Base-by-base conservation (phyloP, 2,888 invertebrate species). In the Iphiclides podalirius region DNA sequence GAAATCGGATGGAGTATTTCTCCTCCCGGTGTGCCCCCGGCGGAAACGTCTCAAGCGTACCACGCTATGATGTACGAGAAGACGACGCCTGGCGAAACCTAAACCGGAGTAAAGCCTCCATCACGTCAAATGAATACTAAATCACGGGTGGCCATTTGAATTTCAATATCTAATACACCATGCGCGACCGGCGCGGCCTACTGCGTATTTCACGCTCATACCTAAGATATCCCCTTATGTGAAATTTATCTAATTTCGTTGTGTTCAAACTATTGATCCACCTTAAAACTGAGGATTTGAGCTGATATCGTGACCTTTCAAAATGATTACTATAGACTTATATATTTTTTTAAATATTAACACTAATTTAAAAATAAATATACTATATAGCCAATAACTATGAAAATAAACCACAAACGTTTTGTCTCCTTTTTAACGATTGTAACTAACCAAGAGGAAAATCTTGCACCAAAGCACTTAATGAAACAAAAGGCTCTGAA, bases 41-140 rank as follows among this genome's bases (percentile, higher is more conserved):
- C 71, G 36, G 53, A 53, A 66, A 35, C 61, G 68, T 70, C 74
- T 76, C 71, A 75, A 79, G 76, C 79, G 80, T 72, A 70, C 75
- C 78, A 63, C 72, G 81, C 79, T 87, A 86, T 87, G 86, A 87
- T 86, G 82, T 85, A 87, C 84, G 87, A 81, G 86, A 81, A 81
- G 80, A 73, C 84, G 86, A 86, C 87, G 85, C 86, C 79, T 77
- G 81, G 79, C 84, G 87, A 86, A 85, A 87, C 84, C 85, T 86
- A 85, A 88, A 84, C 81, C 84, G 79, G 70, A 74, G 80, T 73
- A 79, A 84, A 83, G 86, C 87, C 83, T 84, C 84, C 82, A 81
- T 83, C 85, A 80, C 86, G 79, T 83, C 87, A 86, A 86, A 88
- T 86, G 87, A 88, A 88, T 88, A 88, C 87, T 84, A 82, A 88